These are phyloP conservation scores for Pristiophorus japonicus DNA, from an alignment of 2,113 vertebrate species.

Conservation along the genomic window DNA sequence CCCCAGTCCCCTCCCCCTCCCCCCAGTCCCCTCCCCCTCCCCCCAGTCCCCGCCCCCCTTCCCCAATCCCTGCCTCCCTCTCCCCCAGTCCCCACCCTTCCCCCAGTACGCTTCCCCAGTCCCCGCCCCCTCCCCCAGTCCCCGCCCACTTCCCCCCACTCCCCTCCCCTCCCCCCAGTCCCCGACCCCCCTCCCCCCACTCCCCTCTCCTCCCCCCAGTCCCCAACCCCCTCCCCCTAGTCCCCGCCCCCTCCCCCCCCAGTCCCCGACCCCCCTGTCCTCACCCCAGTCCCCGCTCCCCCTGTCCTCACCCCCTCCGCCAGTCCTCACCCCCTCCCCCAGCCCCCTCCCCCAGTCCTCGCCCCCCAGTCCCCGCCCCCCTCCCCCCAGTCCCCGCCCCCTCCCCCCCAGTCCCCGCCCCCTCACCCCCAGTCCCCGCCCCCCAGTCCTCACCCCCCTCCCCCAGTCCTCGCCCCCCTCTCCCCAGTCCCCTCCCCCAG, in stretches of 20 bases:
- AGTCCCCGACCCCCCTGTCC: neutral
- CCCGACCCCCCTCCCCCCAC: neutral
- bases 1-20: no score
- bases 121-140: neutral
- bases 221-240: neutral
- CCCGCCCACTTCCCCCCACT: no score
- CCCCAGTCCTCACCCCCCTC: no score
- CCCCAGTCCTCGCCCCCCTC: neutral
- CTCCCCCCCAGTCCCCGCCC: conserved; percentile 14
- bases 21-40: neutral
- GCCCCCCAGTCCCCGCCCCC: neutral
- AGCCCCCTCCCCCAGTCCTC: no score
- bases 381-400: no score
- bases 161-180: neutral
- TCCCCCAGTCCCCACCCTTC: neutral
- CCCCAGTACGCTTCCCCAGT: neutral
- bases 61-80: no score
- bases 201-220: no score
- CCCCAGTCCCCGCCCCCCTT: neutral
- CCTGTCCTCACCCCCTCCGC: no score
- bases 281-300: neutral
- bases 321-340: neutral
- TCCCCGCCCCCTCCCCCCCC: no score
- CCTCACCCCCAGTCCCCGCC: neutral
- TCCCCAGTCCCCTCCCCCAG: no score